Evolutionary conservation across 2,113 vertebrate species (phyloP).

Genomic region (Centropus unirufus): DNA sequence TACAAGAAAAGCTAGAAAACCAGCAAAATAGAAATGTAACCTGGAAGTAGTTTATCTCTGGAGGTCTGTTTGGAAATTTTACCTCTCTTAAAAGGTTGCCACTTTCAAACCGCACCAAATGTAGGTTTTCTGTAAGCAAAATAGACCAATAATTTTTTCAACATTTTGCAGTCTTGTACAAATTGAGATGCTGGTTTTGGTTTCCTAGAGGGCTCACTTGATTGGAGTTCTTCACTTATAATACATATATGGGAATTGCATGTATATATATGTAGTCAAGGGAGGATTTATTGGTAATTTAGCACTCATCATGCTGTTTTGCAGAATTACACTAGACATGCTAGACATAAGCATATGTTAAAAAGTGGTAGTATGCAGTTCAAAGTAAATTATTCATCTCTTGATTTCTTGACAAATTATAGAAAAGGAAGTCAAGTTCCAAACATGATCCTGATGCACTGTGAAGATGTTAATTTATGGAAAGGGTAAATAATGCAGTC

Average conservation of each 20-base stretch:
- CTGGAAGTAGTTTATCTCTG: neutral
- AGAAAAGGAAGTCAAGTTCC: neutral
- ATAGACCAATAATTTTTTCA: neutral
- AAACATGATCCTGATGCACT: neutral
- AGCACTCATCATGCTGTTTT: neutral
- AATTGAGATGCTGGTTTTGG: neutral
- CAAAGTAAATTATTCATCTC: conserved; percentile 28
- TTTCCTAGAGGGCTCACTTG: neutral
- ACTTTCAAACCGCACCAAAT: neutral
- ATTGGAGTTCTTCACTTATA: neutral
- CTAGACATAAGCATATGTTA: conserved; percentile 64
- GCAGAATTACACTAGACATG: conserved; percentile 4
- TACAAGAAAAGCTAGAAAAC: neutral
- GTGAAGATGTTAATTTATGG: conserved; percentile 25
- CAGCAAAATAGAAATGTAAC: neutral
- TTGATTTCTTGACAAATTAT: conserved; percentile 12
- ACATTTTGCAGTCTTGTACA: neutral
- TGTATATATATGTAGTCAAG: neutral
- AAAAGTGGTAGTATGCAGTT: conserved; percentile 25
- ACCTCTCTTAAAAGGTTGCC: neutral
- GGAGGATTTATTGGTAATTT: neutral
- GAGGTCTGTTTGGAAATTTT: neutral
- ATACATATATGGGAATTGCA: neutral
- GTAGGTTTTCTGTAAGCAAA: neutral
- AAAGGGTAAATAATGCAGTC: neutral